A percentile compares a stretch with the other conserved stretches of the same genome.
Conservation (phyloP, 92 coral and sea anemone species). For the Metridium senile region DNA sequence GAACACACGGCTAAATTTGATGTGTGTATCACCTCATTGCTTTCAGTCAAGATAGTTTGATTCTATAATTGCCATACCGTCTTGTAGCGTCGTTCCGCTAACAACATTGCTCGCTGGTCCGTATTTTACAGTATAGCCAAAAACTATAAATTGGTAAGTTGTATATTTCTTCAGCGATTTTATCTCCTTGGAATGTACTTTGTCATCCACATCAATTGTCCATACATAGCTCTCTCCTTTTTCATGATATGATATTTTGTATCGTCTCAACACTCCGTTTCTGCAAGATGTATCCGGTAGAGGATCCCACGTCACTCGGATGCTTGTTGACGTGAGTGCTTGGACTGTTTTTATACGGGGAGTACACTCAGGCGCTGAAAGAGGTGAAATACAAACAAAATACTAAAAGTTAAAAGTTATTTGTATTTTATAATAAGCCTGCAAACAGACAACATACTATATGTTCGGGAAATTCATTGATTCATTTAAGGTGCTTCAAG, state of each 20-base stretch:
- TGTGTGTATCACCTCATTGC: no score
- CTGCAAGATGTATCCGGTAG: not conserved
- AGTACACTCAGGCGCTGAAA: constrained; percentile 24
- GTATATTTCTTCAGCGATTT: not conserved
- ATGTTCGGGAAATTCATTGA: no score
- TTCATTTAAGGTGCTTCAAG: no score
- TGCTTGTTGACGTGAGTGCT: constrained; percentile 22
- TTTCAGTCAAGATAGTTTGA: not conserved
- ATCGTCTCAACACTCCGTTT: constrained; percentile 16
- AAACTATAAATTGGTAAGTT: constrained; percentile 7
- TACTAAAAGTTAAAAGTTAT: no score
- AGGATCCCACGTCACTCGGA: constrained; percentile 10
- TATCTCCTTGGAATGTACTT: not conserved
- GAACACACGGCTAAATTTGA: no score
- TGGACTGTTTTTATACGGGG: constrained; percentile 4
- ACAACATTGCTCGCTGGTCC: constrained; percentile 11
- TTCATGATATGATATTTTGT: constrained; percentile 8
- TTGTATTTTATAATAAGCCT: not conserved
- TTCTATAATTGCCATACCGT: not conserved
- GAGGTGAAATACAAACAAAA: not conserved
- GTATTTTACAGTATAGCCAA: not conserved
- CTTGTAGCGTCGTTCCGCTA: constrained; percentile 8
- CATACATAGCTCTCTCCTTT: not conserved
- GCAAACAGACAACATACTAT: no score
- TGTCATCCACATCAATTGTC: not conserved